These are phyloP conservation scores for Steinernema khuongi DNA, from an alignment of 1,140 invertebrate species.

Conservation along the genomic window DNA sequence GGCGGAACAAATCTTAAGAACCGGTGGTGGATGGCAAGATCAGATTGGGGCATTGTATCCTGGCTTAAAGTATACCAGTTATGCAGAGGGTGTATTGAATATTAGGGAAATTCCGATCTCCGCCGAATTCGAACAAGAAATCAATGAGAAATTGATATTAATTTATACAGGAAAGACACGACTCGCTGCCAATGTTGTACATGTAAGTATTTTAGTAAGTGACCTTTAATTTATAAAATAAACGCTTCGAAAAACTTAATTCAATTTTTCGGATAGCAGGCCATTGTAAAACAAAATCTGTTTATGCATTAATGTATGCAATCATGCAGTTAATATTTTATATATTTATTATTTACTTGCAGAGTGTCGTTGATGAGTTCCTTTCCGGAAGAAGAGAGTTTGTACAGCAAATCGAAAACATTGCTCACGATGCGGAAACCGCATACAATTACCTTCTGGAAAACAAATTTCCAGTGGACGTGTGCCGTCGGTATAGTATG, in stretches of 20 bases:
- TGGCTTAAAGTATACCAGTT: conserved; percentile 29
- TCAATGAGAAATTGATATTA: conserved; percentile 36
- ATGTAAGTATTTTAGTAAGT: conserved; percentile 22
- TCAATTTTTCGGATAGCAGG: neutral
- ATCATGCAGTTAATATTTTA: no score
- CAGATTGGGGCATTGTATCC: conserved; percentile 43
- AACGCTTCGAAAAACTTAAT: neutral
- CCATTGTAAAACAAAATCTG: neutral
- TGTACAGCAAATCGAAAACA: neutral
- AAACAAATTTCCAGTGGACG: conserved; percentile 29
- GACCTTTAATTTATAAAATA: neutral
- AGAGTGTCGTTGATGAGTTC: neutral
- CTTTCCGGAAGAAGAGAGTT: neutral
- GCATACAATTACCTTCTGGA: conserved; percentile 13
- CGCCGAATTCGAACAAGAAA: conserved; percentile 21
- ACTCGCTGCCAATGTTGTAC: conserved; percentile 45
- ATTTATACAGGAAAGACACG: conserved; percentile 49
- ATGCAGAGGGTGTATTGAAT: conserved; percentile 21
- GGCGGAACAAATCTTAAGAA: conserved; percentile 49
- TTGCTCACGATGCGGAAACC: neutral
- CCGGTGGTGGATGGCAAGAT: conserved; percentile 51
- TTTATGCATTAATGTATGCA: no score
- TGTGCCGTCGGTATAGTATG: conserved; percentile 30
- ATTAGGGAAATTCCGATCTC: neutral
- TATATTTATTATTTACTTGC: no score